Percentiles rank a stretch among this genome's conserved stretches.
These are phyloP conservation scores for Ameiurus melas DNA, from an alignment of 2,113 vertebrate genomes.

Conservation along the genomic window DNA sequence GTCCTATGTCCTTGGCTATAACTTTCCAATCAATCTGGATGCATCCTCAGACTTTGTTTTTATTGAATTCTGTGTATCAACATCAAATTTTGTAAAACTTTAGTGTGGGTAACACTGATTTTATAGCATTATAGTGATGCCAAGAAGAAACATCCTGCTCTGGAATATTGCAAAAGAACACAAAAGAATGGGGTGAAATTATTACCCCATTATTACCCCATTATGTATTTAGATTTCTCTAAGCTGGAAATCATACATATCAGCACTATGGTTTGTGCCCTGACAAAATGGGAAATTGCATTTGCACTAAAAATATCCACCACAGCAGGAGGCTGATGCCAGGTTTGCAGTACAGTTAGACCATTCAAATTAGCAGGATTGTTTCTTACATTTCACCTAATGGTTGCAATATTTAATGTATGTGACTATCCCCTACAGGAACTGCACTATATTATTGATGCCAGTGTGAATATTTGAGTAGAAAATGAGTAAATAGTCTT, in stretches of 20 bases:
- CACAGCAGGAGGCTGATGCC: not conserved
- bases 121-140: not conserved
- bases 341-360: conserved; percentile 14
- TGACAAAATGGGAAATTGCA: conserved; percentile 19
- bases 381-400: conserved; percentile 16
- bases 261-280: not conserved
- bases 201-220: not conserved
- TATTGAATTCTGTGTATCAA: not conserved
- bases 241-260: not conserved
- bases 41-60: not conserved
- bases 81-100: not conserved
- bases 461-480: not conserved
- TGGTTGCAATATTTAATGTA: not conserved
- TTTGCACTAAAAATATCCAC: not conserved
- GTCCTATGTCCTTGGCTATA: not conserved
- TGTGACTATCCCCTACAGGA: not conserved
- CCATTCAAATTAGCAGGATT: not conserved
- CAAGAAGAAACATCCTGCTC: not conserved
- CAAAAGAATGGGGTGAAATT: not conserved
- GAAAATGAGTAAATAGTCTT: not conserved
- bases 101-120: not conserved
- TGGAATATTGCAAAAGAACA: not conserved
- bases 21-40: not conserved
- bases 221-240: not conserved
- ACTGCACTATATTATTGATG: not conserved